Evolutionary conservation across 2,888 invertebrate species (phyloP), one percentile per base, ranked within the genome.

Genomic region (Dendrolimus pini): DNA sequence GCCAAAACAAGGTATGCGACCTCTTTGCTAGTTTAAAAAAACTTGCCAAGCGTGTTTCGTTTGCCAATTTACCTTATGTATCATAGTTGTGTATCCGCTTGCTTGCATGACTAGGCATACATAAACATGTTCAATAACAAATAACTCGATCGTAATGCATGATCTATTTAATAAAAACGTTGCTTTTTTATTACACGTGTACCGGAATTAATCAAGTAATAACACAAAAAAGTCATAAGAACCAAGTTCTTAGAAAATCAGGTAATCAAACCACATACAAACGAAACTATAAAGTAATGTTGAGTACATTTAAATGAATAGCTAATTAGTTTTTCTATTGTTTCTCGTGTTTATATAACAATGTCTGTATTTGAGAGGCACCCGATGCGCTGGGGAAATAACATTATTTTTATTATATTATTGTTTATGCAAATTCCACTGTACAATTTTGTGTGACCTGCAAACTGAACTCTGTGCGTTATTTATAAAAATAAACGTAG

Each of bases 1-100:
- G 87, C 83, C 83, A 83, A 77, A 80, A 82, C 75, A 68, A 80
- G 83, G 85, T 83, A 84, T 79, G 82, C 78, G 88, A 88, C 89
- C 89, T 87, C 85, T 80, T 85, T 85, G 80, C 76, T 78, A 74
- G 75, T 82, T 81, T 82, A 78, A 73, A 70, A 78, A 77, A 73
- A 70, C 67, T 68, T 64, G 61, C 67, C 67, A 67, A 79, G 80
- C 80, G 65, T 71, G 81, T 81, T 78, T 78, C 72, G 71, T 70
- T 66, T 72, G 72, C 68, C 71, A 78, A 75, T 77, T 75, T 72
- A 65, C 68, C 64, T 47, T 47, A 47, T 47, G 47, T 47, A 47
- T 69, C 67, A 30, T 71, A 70, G 56, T 57, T 68, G 70, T 71
- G 72, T 73, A 74, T 75, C 77, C 77, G 72, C 68, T 65, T 75